Base-by-base conservation (phyloP, 2,888 invertebrate species). In the Brenthis daphne region DNA sequence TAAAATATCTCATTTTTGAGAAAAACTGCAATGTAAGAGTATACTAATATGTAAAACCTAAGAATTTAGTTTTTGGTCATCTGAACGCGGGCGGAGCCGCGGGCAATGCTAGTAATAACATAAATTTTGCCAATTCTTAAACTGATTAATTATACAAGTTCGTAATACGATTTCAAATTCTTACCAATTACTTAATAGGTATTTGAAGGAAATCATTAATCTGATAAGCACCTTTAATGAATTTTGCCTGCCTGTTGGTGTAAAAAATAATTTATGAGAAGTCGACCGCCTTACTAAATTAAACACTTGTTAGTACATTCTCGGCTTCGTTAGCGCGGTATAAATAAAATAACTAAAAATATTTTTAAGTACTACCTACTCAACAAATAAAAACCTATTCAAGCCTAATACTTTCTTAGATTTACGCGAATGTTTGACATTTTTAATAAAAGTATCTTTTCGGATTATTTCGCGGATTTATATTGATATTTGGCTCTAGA, bases 181-280 rank as follows among this genome's bases (percentile, higher is more conserved):
- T 50, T 29, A 60, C 50, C 50, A 29, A 50, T 50, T 33, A 60
- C 11, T n/a, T 60, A n/a, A 3, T 51, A 53, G 20, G 13, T 16
- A 37, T 53, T 61, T 53, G 53, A 33, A 63, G 51, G 37, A 33
- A 53, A 20, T 33, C 14, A 53, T 63, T 63, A 53, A 63, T 63
- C 43, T 63, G 51, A 63, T 53, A 63, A 53, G 53, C 63, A 37
- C 63, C 51, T 63, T 63, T 63, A 33, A 33, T 53, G 37, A 53
- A 63, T 63, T 0, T 20, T 20, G 29, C 29, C 29, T 29, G 29
- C 4, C 29, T 29, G 37, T 13, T 50, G 5, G 60, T 0, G 29
- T 3, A 60, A 60, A 60, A 50, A 60, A 60, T 50, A 60, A 50
- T 33, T n/a, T 60, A 50, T 50, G 29, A 50, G 16, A 33, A 0